Evolutionary conservation across 1,140 invertebrate genomes (phyloP), one percentile per base, ranked within the genome.

Genomic region (Panagrolaimus sp.): DNA sequence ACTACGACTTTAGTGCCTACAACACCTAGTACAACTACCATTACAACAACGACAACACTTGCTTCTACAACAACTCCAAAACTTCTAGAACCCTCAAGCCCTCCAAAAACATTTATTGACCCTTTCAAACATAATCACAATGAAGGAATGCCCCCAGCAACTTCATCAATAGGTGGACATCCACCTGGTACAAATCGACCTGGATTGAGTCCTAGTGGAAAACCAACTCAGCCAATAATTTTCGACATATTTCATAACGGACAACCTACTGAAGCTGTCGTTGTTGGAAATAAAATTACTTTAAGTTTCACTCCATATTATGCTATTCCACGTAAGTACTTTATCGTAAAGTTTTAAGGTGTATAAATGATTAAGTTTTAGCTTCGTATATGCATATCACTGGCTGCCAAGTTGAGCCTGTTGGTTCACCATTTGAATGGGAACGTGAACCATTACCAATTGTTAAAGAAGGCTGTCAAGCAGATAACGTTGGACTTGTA

Each of bases 221-320:
- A 72, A 14, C 66, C 71, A 25, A 72, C 67, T 8, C 75, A 82
- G 13, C 68, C 71, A 57, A 70, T 82, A 8, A 71, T 69, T 51
- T 83, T 82, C 46, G 80, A 82, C 66, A 78, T 82, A 23, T 82
- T 74, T 74, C 77, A 82, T 65, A 81, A 82, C 65, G 77, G 81
- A 31, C 77, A 78, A 53, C 74, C 80, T n/a, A 75, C 81, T 16
- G 79, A 83, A 66, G 80, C 80, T 16, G 80, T 82, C 13, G 80
- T 82, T 23, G 81, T 83, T 23, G 80, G 81, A 20, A 79, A 75
- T 44, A 64, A 78, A 38, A 82, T 82, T 43, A 82, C 79, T 7
- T 65, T 82, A 3, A 72, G 72, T 47, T 82, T 82, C 68, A 83
- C 76, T 38, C 81, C 80, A 9, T 82, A 80, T 63, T 83, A 71